Conservation (phyloP, 2,113 vertebrate genomes). For the Echinops telfairi region DNA sequence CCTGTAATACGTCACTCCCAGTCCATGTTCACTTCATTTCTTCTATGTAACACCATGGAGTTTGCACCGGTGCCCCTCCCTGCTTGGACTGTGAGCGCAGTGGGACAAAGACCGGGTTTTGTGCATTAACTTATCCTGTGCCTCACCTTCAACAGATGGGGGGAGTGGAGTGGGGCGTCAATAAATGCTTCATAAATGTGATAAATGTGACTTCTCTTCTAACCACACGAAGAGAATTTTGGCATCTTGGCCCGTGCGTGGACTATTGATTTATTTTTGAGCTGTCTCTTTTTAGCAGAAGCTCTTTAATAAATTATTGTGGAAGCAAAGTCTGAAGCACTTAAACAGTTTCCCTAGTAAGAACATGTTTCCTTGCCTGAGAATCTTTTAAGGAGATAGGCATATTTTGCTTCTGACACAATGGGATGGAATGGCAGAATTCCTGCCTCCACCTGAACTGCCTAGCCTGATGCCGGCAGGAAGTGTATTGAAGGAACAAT, state of each 20-base stretch:
- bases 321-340: conserved; percentile 29
- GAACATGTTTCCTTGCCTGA: not conserved
- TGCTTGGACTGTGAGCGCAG: not conserved
- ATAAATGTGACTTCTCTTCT: not conserved
- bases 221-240: conserved; percentile 25
- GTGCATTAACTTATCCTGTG: not conserved
- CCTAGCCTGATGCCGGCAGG: not conserved
- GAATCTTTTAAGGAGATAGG: conserved; percentile 1
- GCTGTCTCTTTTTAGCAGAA: not conserved
- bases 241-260: not conserved
- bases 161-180: not conserved
- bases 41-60: not conserved
- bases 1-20: not conserved
- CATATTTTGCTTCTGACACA: not conserved
- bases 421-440: not conserved
- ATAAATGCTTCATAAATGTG: not conserved
- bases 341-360: conserved; percentile 3
- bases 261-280: conserved; percentile 58
- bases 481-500: not conserved
- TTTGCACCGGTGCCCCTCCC: not conserved
- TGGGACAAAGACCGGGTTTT: not conserved
- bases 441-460: not conserved
- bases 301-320: conserved; percentile 52
- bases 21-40: not conserved
- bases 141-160: not conserved